These are phyloP conservation scores for Heterohyrax brucei DNA, from an alignment of 2,797 vertebrate genomes.

Conservation along the genomic window DNA sequence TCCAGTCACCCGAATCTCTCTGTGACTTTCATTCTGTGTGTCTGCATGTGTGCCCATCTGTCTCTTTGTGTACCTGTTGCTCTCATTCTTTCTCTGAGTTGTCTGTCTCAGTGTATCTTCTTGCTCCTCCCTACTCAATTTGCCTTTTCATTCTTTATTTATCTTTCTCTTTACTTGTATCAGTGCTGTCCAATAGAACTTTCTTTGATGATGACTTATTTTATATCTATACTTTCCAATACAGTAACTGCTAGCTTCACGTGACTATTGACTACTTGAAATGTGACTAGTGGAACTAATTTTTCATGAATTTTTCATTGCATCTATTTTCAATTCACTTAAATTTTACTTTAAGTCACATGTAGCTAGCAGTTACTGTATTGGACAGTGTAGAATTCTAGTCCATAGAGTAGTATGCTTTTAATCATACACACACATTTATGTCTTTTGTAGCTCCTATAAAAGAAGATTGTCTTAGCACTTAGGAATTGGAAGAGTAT, in stretches of 20 bases:
- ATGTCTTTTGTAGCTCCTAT: not conserved
- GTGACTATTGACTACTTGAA: slow-evolving; percentile 16
- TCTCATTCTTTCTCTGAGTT: not conserved
- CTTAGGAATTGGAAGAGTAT: not conserved
- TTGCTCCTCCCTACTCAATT: not conserved
- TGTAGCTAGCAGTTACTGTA: slow-evolving; percentile 32
- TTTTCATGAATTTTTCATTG: not conserved
- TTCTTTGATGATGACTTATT: not conserved
- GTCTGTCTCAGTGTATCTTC: not conserved
- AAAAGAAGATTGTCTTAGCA: not conserved
- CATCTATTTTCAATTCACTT: slow-evolving; percentile 18
- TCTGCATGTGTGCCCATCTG: not conserved
- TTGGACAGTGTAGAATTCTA: not conserved
- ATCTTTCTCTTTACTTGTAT: not conserved
- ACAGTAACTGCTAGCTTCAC: not conserved
- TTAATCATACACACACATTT: not conserved
- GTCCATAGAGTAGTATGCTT: slow-evolving; percentile 15
- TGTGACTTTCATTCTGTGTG: not conserved
- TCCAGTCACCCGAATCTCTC: not conserved
- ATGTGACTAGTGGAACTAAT: not conserved
- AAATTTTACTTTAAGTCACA: slow-evolving; percentile 63
- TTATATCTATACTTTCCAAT: not conserved
- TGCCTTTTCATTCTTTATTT: slow-evolving; percentile 19
- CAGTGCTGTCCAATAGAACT: not conserved
- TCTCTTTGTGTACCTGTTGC: not conserved